Conservation (phyloP, 2,113 vertebrate genomes). For the Delphinus delphis region DNA sequence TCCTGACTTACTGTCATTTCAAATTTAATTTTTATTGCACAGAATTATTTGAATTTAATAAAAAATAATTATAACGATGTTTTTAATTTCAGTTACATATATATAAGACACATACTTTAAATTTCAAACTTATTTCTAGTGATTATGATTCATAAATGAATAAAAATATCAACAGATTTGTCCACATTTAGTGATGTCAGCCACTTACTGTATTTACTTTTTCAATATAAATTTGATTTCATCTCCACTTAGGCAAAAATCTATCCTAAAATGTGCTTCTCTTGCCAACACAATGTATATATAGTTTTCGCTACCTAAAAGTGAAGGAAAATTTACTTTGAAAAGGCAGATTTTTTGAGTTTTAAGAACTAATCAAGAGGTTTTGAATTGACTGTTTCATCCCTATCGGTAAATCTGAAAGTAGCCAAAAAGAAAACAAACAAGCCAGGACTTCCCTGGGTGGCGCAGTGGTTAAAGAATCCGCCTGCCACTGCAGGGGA, state of each 20-base stretch:
- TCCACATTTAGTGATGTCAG: neutral
- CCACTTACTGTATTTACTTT: neutral
- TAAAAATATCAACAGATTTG: neutral
- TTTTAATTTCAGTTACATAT: neutral
- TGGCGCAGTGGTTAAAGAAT: too few relatives aligned
- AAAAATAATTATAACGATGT: neutral
- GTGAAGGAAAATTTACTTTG: neutral
- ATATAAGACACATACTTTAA: neutral
- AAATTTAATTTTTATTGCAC: neutral
- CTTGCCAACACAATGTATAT: neutral
- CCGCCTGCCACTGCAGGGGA: too few relatives aligned
- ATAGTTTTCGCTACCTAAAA: neutral
- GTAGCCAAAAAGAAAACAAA: neutral
- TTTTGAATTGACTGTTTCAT: neutral
- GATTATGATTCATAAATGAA: neutral
- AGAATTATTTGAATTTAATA: neutral
- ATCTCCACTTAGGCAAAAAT: neutral
- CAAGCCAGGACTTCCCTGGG: too few relatives aligned
- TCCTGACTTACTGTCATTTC: neutral
- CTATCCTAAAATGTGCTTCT: neutral
- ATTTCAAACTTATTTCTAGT: neutral
- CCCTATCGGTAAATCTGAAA: neutral
- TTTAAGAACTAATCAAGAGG: neutral
- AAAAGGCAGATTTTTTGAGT: conserved; percentile 3
- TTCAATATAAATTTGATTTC: conserved; percentile 33